phyloP scores from a whole-genome alignment of 1,140 invertebrate genomes.

The Bombus fervidus region DNA sequence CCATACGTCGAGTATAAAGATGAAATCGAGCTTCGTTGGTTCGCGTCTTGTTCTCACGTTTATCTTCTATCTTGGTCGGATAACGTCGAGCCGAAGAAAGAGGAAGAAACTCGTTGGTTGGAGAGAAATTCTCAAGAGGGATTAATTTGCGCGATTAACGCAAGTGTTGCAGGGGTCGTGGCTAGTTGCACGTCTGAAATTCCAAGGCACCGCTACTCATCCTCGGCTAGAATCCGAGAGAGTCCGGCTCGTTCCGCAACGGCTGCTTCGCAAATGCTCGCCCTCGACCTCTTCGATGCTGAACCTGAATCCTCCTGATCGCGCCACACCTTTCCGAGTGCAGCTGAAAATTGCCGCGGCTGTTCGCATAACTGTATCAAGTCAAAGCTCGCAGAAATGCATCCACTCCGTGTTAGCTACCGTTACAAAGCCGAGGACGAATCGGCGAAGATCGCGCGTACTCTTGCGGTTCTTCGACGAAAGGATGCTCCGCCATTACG shows the following conservation, averaged over 20 bases:
- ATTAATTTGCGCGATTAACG: constrained; percentile 30
- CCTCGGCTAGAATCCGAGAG: neutral
- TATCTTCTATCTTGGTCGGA: neutral
- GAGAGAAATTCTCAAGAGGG: neutral
- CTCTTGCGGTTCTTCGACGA: constrained; percentile 58
- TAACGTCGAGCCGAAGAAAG: neutral
- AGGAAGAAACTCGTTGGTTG: neutral
- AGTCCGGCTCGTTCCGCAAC: constrained; percentile 21
- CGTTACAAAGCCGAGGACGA: constrained; percentile 44
- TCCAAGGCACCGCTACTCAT: constrained; percentile 24
- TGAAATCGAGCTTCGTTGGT: neutral
- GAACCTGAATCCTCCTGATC: constrained; percentile 41
- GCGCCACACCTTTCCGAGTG: constrained; percentile 25
- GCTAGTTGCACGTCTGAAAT: neutral
- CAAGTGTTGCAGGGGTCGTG: constrained; percentile 1
- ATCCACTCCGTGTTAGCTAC: constrained; percentile 37
- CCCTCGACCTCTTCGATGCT: constrained; percentile 30
- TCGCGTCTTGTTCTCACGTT: constrained; percentile 3
- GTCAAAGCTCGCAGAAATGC: constrained; percentile 25
- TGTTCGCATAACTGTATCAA: constrained; percentile 56
- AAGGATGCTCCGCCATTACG: constrained; percentile 53
- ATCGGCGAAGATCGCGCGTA: neutral
- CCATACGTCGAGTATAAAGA: neutral
- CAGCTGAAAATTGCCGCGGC: constrained; percentile 45
- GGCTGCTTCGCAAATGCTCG: constrained; percentile 4